Evolutionary conservation across 2,888 invertebrate genomes (phyloP).

Genomic region (Brachyptera putata): DNA sequence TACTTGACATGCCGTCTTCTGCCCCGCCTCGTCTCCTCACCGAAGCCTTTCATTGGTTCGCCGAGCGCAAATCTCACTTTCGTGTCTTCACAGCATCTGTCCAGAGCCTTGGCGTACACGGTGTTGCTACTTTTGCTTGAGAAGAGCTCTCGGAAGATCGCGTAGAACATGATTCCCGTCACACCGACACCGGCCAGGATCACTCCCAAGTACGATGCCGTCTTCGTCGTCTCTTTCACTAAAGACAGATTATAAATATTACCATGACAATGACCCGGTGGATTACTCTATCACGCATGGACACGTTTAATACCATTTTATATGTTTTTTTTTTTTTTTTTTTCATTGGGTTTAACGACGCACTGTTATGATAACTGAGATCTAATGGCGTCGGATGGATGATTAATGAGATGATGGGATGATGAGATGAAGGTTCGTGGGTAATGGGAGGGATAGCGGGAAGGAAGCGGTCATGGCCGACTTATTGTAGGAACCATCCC

Average conservation of each 20-base stretch:
- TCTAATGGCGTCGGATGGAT: too few species aligned
- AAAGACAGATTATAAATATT: not conserved
- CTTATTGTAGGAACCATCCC: too few species aligned
- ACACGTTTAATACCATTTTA: too few species aligned
- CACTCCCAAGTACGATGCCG: conserved; percentile 77
- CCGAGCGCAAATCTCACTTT: conserved; percentile 79
- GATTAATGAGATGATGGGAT: too few species aligned
- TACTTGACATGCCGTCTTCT: conserved; percentile 75
- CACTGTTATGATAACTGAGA: too few species aligned
- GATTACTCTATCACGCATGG: too few species aligned
- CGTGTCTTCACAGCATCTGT: conserved; percentile 69
- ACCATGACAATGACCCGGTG: too few species aligned
- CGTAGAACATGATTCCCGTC: conserved; percentile 76
- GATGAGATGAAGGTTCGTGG: too few species aligned
- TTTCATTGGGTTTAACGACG: too few species aligned
- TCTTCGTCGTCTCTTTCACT: conserved; percentile 72
- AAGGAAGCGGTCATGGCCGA: too few species aligned
- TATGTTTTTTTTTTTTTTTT: too few species aligned
- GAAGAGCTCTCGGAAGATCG: conserved; percentile 80
- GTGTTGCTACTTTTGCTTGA: conserved; percentile 83
- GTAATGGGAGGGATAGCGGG: too few species aligned
- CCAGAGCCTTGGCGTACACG: conserved; percentile 73
- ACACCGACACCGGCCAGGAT: conserved; percentile 77
- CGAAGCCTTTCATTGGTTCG: conserved; percentile 83
- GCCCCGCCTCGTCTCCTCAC: conserved; percentile 80